A percentile compares a stretch with the other conserved stretches of the same genome.
Evolutionary conservation across 1,140 invertebrate genomes (phyloP).

Genomic region (Tetramorium simillimum): DNA sequence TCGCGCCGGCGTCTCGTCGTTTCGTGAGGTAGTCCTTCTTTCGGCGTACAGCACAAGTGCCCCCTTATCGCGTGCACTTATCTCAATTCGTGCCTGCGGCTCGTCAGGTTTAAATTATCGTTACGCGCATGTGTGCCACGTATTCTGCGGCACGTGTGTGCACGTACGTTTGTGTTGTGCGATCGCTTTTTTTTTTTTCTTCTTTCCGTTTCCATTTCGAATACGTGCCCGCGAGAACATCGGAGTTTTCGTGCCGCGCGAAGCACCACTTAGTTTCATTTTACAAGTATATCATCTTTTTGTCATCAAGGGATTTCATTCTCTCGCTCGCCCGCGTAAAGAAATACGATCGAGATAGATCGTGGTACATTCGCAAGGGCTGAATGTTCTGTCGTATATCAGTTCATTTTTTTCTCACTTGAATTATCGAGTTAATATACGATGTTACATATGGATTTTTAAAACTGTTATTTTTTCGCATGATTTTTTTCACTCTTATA

Average conservation of each 20-base stretch:
- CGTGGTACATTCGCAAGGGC: background rate
- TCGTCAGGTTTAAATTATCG: constrained; percentile 53
- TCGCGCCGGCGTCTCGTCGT: constrained; percentile 69
- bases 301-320: background rate
- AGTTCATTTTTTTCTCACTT: background rate
- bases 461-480: background rate
- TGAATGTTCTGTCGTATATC: background rate
- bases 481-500: background rate
- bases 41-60: constrained; percentile 33
- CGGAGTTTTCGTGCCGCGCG: background rate
- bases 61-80: constrained; percentile 38
- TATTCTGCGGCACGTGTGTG: background rate
- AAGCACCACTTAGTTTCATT: constrained; percentile 13
- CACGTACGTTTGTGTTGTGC: background rate
- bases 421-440: background rate
- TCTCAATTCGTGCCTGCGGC: constrained; percentile 48
- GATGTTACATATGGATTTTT: background rate
- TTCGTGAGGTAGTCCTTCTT: constrained; percentile 63
- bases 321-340: background rate
- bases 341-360: background rate
- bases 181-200: background rate
- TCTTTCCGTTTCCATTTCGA: background rate
- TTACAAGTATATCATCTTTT: constrained; percentile 10
- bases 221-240: background rate
- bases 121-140: background rate